Base-by-base conservation (phyloP, 1,140 invertebrate species). In the Hyles euphorbiae region DNA sequence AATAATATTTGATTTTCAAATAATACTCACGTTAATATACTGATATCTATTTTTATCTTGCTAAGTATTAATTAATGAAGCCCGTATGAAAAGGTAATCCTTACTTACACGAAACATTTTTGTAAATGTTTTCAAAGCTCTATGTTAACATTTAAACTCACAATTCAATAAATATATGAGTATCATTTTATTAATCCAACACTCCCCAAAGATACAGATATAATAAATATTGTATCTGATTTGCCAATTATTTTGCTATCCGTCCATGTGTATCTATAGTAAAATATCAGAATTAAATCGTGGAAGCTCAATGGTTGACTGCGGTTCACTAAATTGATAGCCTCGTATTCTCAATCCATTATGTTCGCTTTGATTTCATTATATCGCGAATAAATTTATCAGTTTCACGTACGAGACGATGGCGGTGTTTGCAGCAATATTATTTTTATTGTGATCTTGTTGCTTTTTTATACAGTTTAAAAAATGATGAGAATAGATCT, bases 261-360 rank as follows among this genome's bases (percentile, higher is more conserved):
- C 50, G 60, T 81, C 60, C 60, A 56, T 54, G 58, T 59, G 56
- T 52, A 70, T 70, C 65, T 74, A 73, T 70, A 34, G 50, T 52
- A 32, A 52, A 52, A 12, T 52, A 52, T 52, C 50, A 52, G 34
- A 52, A 52, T 34, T 34, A 52, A 52, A 52, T 52, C 50, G 50
- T 52, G 33, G 50, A 34, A 34, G 34, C 50, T 6, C 33, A 52
- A 52, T 34, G 22, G 70, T 77, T 78, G 78, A 78, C 68, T 67
- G 67, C 64, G 72, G 67, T 68, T 74, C 75, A 78, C 76, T 81
- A 78, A 83, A 83, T 83, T 81, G 78, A 83, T 83, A 74, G 79
- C 65, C 72, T 56, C 43, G 63, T 53, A 58, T 34, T 61, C 36
- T 52, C 62, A 56, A 62, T 76, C 69, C 70, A 75, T 81, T 72